Evolutionary conservation across 2,888 invertebrate species (phyloP).

Genomic region (Rosalia funebris): DNA sequence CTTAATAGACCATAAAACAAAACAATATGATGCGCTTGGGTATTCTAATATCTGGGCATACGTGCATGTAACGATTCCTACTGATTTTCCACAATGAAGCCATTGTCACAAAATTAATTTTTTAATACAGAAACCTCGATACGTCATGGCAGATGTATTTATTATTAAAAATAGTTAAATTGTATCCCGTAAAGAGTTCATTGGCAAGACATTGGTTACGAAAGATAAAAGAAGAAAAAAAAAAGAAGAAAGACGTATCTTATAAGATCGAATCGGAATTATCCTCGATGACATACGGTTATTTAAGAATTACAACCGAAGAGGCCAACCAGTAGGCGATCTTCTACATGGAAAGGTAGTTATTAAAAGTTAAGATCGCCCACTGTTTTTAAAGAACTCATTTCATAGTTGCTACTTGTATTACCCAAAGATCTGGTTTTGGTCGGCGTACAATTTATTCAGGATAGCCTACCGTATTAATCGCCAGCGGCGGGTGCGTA

Average conservation of each 20-base stretch:
- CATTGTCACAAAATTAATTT: too few species aligned
- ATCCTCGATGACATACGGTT: slow-evolving; percentile 57
- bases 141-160: too few species aligned
- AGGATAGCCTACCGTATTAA: slow-evolving; percentile 42
- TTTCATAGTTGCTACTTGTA: slow-evolving; percentile 62
- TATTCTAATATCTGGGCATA: too few species aligned
- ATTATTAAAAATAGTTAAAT: too few species aligned
- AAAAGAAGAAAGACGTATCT: slow-evolving; percentile 28
- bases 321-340: slow-evolving; percentile 57
- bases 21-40: too few species aligned
- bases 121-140: too few species aligned
- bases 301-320: slow-evolving; percentile 55
- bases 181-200: too few species aligned
- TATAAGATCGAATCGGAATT: slow-evolving; percentile 43
- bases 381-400: slow-evolving; percentile 62
- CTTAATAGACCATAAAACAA: slow-evolving; percentile 26
- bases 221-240: slow-evolving; percentile 19
- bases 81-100: too few species aligned
- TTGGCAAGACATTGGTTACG: slow-evolving; percentile 10
- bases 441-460: slow-evolving; percentile 55
- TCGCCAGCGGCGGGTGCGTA: slow-evolving; percentile 26
- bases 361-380: slow-evolving; percentile 62
- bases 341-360: slow-evolving; percentile 58
- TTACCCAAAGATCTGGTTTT: slow-evolving; percentile 62
- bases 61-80: too few species aligned